Evolutionary conservation across 92 coral and sea anemone genomes (phyloP), one percentile per base, ranked within the genome.

Genomic region (Heliopora coerulea): DNA sequence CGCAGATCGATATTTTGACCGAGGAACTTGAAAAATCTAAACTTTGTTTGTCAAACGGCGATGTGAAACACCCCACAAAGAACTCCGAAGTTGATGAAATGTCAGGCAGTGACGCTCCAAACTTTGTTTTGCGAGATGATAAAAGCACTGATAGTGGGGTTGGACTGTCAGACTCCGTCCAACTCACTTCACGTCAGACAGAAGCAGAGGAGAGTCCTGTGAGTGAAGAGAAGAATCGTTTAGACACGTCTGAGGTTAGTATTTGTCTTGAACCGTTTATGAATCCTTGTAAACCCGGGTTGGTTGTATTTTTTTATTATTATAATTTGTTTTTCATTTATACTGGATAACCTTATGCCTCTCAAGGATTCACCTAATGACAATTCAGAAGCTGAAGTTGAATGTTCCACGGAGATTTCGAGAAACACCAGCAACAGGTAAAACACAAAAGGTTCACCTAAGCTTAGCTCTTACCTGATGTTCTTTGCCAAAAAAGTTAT

Each of bases 111-210:
- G 27, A 56, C 8, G 60, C 56, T 33, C 52, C 27, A 15, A 30
- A 44, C 5, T 19, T 12, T 4, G 7, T 26, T 19, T 11, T 27
- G 12, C 59, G 2, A 14, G 74, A 44, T 49, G 23, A 70, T 50
- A 54, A 70, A 54, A 30, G 49, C 29, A 70, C 40, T 25, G 77
- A 70, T 54, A 70, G 77, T 34, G 77, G 77, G 0, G 49, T 70
- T 9, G 63, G 63, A 14, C 19, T 70, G 27, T 70, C 62, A 4
- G 77, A 70, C 3, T 33, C 49, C 8, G 62, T 70, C 15, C 62
- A 54, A 50, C 31, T 29, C 27, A 33, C 23, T 30, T 31, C 62
- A 1, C 63, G 49, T 11, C 26, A 17, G 49, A 8, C 49, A 9
- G 63, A 52, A 2, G n/a, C 77, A 12, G 77, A 50, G 35, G 77